Conservation (phyloP, 2,113 vertebrate genomes). For the Sylvietta virens region DNA sequence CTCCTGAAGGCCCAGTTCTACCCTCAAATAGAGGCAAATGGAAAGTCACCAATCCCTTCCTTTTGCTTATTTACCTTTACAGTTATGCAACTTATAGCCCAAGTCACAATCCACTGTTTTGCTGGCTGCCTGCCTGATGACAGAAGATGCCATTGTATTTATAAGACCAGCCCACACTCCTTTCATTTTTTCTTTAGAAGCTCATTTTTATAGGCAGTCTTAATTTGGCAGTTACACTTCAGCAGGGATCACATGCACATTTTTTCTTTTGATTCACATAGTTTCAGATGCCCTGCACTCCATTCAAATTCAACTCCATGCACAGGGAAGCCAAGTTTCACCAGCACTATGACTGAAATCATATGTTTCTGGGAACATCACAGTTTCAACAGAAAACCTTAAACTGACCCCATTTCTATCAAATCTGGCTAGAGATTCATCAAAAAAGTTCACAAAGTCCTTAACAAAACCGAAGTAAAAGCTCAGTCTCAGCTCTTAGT, state of each 20-base stretch:
- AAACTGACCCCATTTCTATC: constrained; percentile 27
- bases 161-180: background rate
- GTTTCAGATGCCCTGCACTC: constrained; percentile 20
- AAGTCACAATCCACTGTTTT: background rate
- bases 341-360: constrained; percentile 12
- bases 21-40: background rate
- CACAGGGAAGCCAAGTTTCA: constrained; percentile 24
- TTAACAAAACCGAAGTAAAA: constrained; percentile 3
- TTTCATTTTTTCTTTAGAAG: background rate
- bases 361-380: constrained; percentile 9
- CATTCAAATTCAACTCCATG: background rate
- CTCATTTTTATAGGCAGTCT: background rate
- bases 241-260: constrained; percentile 8
- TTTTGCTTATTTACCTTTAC: background rate
- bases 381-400: constrained; percentile 21
- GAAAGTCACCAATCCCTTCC: background rate
- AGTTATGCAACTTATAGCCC: background rate
- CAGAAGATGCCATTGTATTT: background rate
- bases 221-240: constrained; percentile 35
- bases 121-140: background rate
- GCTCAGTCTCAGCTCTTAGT: background rate
- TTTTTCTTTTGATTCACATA: constrained; percentile 32
- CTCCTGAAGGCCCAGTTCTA: background rate
- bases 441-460: constrained; percentile 19
- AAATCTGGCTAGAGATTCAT: constrained; percentile 2